These are phyloP conservation scores for Rhadinocentrus ornatus DNA, from an alignment of 2,797 vertebrate genomes.

Conservation along the genomic window DNA sequence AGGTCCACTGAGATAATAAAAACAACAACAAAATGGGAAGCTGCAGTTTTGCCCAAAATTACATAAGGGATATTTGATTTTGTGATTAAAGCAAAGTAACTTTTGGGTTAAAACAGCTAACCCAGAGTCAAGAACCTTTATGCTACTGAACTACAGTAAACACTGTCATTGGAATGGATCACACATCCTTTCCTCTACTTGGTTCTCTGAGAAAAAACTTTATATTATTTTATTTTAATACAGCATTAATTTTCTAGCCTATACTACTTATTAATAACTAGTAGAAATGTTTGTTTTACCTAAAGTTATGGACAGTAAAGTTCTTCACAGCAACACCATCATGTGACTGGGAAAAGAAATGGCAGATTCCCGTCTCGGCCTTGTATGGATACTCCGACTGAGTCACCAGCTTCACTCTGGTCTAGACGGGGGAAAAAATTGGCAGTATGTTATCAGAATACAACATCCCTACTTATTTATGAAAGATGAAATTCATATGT, in stretches of 20 bases:
- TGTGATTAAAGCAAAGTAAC: conserved; percentile 11
- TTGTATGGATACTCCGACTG: conserved; percentile 88
- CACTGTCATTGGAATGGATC: conserved; percentile 17
- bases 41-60: conserved; percentile 13
- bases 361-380: conserved; percentile 86
- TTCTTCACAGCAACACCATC: conserved; percentile 84
- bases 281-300: conserved; percentile 74
- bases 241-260: conserved; percentile 30
- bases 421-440: conserved; percentile 70
- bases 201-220: conserved; percentile 31
- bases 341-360: conserved; percentile 82
- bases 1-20: conserved; percentile 3
- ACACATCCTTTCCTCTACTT: conserved; percentile 23
- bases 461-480: neutral
- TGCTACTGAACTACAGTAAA: conserved; percentile 44
- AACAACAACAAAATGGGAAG: conserved; percentile 9
- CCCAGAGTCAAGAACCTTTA: conserved; percentile 33
- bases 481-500: neutral
- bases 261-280: conserved; percentile 12
- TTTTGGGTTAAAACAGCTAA: conserved; percentile 8
- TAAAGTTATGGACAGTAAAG: conserved; percentile 86
- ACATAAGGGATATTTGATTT: conserved; percentile 21
- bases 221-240: neutral
- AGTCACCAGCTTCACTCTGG: conserved; percentile 85
- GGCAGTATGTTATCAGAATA: neutral